A percentile compares a stretch with the other conserved stretches of the same genome.
phyloP scores from a whole-genome alignment of 2,797 vertebrate genomes.

The Neomorphus geoffroyi region DNA sequence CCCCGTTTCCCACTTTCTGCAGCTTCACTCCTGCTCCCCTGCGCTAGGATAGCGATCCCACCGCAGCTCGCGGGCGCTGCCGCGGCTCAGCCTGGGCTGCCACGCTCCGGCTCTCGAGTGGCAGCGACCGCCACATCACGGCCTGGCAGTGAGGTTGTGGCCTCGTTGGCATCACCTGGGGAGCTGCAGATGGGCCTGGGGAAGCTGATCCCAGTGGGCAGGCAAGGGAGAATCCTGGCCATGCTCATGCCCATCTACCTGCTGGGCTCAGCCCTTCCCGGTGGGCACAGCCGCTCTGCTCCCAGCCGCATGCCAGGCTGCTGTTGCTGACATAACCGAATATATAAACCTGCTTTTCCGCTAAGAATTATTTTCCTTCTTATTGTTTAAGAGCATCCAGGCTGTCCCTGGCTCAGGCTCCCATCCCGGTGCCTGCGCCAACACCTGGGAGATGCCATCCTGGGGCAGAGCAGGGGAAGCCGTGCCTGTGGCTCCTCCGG shows the following conservation, averaged over 20 bases:
- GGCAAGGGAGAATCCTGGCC: background rate
- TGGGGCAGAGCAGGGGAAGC: too few species aligned
- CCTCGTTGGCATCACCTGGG: background rate
- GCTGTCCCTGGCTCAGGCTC: background rate
- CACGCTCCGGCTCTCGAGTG: background rate
- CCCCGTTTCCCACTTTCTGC: background rate
- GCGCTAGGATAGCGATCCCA: background rate
- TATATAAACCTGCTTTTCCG: slow-evolving; percentile 1
- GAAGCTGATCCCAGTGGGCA: background rate
- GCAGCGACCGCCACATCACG: background rate
- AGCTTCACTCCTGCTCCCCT: background rate
- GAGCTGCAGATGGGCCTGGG: background rate
- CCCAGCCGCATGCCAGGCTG: background rate
- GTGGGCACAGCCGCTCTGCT: background rate
- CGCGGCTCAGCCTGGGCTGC: background rate
- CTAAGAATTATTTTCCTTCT: background rate
- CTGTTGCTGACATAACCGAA: background rate
- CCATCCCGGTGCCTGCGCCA: background rate
- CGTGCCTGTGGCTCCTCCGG: too few species aligned
- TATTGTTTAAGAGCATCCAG: background rate
- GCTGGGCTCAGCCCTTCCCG: background rate
- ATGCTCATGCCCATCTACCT: rapidly evolving
- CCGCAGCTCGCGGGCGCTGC: background rate
- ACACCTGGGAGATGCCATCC: too few species aligned
- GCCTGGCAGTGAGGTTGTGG: too few species aligned